Evolutionary conservation across 2,888 invertebrate genomes (phyloP).

Genomic region (Eumacrocentrus americanus): DNA sequence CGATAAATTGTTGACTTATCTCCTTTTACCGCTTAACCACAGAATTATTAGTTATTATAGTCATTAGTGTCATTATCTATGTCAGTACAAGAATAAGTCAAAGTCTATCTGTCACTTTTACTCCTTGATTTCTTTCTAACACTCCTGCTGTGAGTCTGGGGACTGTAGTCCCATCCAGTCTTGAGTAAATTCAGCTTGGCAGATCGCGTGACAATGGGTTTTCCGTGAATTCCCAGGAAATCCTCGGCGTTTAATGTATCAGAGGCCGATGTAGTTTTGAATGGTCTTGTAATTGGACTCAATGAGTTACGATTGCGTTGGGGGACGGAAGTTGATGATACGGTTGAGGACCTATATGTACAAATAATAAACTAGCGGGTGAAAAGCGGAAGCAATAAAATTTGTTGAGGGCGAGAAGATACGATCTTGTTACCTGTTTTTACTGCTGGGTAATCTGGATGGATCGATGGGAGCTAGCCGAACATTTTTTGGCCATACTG

Average conservation of each 20-base stretch:
- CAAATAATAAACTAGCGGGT: neutral
- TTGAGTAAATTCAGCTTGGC: conserved; percentile 36
- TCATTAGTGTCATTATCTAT: no score
- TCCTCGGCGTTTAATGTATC: conserved; percentile 33
- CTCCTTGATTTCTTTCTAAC: conserved; percentile 4
- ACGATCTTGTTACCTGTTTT: conserved; percentile 45
- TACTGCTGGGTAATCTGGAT: conserved; percentile 50
- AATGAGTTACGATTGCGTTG: conserved; percentile 46
- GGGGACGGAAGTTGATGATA: conserved; percentile 39
- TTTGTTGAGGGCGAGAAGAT: neutral
- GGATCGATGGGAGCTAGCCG: conserved; percentile 56
- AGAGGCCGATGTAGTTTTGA: conserved; percentile 40
- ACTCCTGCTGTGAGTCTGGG: conserved; percentile 28
- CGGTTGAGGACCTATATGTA: conserved; percentile 36
- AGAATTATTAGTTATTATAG: no score
- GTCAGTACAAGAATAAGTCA: neutral
- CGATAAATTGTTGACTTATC: no score
- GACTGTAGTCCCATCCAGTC: conserved; percentile 39
- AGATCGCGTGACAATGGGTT: conserved; percentile 43
- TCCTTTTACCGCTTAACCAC: no score
- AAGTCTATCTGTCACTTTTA: conserved; percentile 23
- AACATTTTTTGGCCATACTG: conserved; percentile 54
- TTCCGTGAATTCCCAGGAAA: conserved; percentile 49
- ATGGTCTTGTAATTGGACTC: conserved; percentile 49
- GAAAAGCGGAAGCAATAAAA: conserved; percentile 3